phyloP scores from a whole-genome alignment of 2,888 invertebrate genomes.

The Eumacrocentrus americanus region DNA sequence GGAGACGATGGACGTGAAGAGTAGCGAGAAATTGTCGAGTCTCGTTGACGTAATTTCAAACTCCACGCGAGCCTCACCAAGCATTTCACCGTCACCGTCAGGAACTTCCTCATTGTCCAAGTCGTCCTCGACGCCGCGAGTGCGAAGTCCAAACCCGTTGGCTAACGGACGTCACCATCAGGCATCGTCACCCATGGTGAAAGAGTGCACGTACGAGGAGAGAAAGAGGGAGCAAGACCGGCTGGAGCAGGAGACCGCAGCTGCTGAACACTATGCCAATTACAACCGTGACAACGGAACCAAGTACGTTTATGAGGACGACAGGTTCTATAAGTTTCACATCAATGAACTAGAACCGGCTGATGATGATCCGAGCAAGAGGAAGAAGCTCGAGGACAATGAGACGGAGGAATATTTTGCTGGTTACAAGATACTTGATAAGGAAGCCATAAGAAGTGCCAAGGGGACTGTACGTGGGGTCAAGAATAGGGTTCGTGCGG shows the following conservation, averaged over 20 bases:
- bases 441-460: conserved; percentile 85
- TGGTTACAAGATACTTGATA: conserved; percentile 75
- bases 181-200: conserved; percentile 64
- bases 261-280: conserved; percentile 42
- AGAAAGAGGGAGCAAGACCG: conserved; percentile 65
- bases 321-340: conserved; percentile 83
- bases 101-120: conserved; percentile 45
- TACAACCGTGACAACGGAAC: conserved; percentile 61
- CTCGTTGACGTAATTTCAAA: conserved; percentile 25
- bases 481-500: conserved; percentile 91
- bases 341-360: conserved; percentile 71
- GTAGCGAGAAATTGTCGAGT: conserved; percentile 19
- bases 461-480: conserved; percentile 94
- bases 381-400: conserved; percentile 54
- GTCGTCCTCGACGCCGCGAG: conserved; percentile 49
- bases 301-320: conserved; percentile 72
- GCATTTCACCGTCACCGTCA: conserved; percentile 38
- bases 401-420: conserved; percentile 75
- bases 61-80: conserved; percentile 33
- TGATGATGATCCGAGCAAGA: conserved; percentile 46
- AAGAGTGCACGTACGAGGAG: conserved; percentile 74
- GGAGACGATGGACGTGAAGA: conserved; percentile 20
- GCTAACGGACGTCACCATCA: conserved; percentile 33
- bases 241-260: conserved; percentile 42
- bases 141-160: conserved; percentile 42